Evolutionary conservation across 2,797 vertebrate species (phyloP).

Genomic region (Sebastes reedi): DNA sequence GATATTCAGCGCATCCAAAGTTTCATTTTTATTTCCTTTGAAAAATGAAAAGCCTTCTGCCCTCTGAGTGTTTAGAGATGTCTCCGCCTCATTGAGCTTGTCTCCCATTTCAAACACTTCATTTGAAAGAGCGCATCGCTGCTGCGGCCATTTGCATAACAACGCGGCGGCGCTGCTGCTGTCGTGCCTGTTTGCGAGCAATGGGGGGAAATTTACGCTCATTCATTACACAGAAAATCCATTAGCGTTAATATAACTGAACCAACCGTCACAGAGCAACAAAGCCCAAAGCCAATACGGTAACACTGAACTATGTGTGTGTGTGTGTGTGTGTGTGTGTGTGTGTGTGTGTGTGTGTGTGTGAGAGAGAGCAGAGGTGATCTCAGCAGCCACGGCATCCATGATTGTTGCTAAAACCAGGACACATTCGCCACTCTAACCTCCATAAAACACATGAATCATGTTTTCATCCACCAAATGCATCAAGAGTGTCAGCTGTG

Average conservation of each 20-base stretch:
- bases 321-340: background rate
- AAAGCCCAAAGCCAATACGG: slow-evolving; percentile 21
- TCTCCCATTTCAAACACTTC: slow-evolving; percentile 38
- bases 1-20: slow-evolving; percentile 11
- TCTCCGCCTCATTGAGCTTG: slow-evolving; percentile 51
- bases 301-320: background rate
- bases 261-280: slow-evolving; percentile 38
- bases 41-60: slow-evolving; percentile 29
- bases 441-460: slow-evolving; percentile 1
- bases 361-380: slow-evolving; percentile 1
- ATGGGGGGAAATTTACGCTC: slow-evolving; percentile 14
- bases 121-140: slow-evolving; percentile 40
- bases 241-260: slow-evolving; percentile 55
- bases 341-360: slow-evolving; percentile 3
- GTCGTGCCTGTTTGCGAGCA: slow-evolving; percentile 7
- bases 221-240: slow-evolving; percentile 60
- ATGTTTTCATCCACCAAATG: background rate
- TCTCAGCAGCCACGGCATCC: background rate
- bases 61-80: slow-evolving; percentile 32
- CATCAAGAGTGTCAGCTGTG: background rate
- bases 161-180: background rate
- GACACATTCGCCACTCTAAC: background rate
- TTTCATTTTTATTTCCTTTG: slow-evolving; percentile 31
- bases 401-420: background rate
- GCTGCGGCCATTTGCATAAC: slow-evolving; percentile 53